Conservation (phyloP, 2,888 invertebrate genomes). For the Epiperipatus broadwayi region DNA sequence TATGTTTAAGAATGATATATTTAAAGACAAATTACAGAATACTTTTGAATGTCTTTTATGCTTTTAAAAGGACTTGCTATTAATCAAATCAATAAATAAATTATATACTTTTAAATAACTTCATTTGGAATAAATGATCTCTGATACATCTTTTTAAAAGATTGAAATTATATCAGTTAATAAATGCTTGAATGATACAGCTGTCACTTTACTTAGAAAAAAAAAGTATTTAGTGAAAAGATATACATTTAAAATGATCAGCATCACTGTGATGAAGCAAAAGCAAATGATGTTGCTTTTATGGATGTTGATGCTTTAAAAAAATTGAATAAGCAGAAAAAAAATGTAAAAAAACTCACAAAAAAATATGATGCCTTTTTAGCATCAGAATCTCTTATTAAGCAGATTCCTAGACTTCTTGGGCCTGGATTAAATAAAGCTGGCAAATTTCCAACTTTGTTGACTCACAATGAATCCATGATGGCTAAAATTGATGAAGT, state of each 20-base stretch:
- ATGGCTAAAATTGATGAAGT: conserved; percentile 89
- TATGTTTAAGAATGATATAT: no score
- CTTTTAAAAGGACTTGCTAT: no score
- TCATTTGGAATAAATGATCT: no score
- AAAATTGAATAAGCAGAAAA: conserved; percentile 98
- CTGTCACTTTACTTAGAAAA: no score
- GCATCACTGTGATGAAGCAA: conserved; percentile 97
- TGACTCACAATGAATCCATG: conserved; percentile 94
- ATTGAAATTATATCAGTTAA: no score
- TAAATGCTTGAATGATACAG: no score
- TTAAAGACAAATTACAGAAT: no score
- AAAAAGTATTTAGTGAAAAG: no score
- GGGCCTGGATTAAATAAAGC: conserved; percentile 99
- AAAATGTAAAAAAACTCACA: conserved; percentile 91
- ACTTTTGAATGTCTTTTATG: no score
- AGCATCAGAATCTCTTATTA: conserved; percentile 95
- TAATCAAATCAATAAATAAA: no score
- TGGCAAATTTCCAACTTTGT: conserved; percentile 96
- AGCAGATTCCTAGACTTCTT: conserved; percentile 92
- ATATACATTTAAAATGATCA: conserved; percentile 97
- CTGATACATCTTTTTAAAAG: no score
- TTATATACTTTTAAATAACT: no score
- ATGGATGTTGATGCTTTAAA: conserved; percentile 98
- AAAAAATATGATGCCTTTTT: conserved; percentile 91
- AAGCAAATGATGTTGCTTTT: conserved; percentile 64